These are phyloP conservation scores for Drosophila melanica DNA, from an alignment of 1,140 invertebrate genomes.

Conservation along the genomic window DNA sequence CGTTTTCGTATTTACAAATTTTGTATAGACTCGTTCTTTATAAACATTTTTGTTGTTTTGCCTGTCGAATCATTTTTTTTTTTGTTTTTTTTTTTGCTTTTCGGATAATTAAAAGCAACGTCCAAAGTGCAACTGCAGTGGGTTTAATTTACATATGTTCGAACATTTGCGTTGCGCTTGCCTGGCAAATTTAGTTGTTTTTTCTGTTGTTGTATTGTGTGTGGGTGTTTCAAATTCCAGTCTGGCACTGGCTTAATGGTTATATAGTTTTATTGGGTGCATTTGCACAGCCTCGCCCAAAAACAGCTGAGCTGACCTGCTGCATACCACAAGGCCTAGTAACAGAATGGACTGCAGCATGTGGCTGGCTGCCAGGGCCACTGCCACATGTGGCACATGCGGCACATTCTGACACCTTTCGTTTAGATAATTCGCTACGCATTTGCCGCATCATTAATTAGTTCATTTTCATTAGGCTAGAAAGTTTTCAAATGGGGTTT, in stretches of 20 bases:
- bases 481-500: conserved; percentile 49
- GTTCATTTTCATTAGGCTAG: conserved; percentile 50
- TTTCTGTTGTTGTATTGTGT: conserved; percentile 20
- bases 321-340: conserved; percentile 22
- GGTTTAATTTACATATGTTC: conserved; percentile 74
- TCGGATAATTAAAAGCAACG: conserved; percentile 75
- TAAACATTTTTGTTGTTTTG: conserved; percentile 19
- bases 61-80: conserved; percentile 6
- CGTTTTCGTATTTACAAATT: conserved; percentile 34
- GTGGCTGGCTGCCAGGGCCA: conserved; percentile 10
- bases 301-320: conserved; percentile 52
- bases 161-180: conserved; percentile 53
- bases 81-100: conserved; percentile 36
- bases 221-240: conserved; percentile 77
- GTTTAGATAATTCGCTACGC: conserved; percentile 67
- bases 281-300: conserved; percentile 35
- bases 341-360: conserved; percentile 36
- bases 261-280: conserved; percentile 16
- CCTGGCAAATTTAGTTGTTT: conserved; percentile 49
- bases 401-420: conserved; percentile 56
- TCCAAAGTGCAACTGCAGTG: conserved; percentile 75
- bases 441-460: conserved; percentile 73
- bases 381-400: conserved; percentile 16
- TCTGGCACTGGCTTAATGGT: conserved; percentile 65
- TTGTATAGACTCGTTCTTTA: conserved; percentile 60